These are phyloP conservation scores for Sceloporus tristichus DNA, from an alignment of 2,113 vertebrate species.

Conservation along the genomic window DNA sequence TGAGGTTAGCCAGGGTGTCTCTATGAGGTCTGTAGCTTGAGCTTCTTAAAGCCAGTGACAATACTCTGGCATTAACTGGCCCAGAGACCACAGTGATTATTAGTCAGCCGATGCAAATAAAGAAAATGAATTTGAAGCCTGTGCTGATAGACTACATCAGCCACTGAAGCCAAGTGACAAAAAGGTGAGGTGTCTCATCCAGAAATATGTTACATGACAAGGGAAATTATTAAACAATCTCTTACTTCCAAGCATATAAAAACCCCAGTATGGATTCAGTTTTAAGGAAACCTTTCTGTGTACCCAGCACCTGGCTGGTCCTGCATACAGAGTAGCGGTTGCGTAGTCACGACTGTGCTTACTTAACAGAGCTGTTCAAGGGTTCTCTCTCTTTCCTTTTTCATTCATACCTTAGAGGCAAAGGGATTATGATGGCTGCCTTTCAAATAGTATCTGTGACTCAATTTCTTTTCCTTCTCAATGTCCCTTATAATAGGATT, in stretches of 20 bases:
- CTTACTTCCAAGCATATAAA: not conserved
- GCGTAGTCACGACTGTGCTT: conserved; percentile 3
- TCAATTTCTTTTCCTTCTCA: conserved; percentile 45
- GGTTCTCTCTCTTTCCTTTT: not conserved
- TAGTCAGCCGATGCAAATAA: not conserved
- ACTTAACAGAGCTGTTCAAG: not conserved
- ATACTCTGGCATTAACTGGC: not conserved
- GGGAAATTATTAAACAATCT: conserved; percentile 26
- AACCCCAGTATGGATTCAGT: conserved; percentile 15
- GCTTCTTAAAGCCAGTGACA: not conserved
- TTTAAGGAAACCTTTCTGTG: conserved; percentile 46
- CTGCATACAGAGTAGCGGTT: conserved; percentile 37
- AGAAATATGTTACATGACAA: conserved; percentile 19
- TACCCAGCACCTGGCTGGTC: not conserved
- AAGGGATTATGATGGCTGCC: conserved; percentile 43
- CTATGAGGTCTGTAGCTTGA: not conserved
- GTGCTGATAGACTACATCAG: conserved; percentile 6
- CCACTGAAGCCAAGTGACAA: not conserved
- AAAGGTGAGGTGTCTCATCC: conserved; percentile 31
- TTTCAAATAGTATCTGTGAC: conserved; percentile 42
- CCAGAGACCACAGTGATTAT: not conserved
- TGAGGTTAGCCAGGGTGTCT: not conserved
- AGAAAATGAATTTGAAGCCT: conserved; percentile 20
- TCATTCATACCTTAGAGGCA: conserved; percentile 26
- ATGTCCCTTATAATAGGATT: conserved; percentile 43